Conservation (phyloP, 2,113 vertebrate genomes). For the Pitta sordida region DNA sequence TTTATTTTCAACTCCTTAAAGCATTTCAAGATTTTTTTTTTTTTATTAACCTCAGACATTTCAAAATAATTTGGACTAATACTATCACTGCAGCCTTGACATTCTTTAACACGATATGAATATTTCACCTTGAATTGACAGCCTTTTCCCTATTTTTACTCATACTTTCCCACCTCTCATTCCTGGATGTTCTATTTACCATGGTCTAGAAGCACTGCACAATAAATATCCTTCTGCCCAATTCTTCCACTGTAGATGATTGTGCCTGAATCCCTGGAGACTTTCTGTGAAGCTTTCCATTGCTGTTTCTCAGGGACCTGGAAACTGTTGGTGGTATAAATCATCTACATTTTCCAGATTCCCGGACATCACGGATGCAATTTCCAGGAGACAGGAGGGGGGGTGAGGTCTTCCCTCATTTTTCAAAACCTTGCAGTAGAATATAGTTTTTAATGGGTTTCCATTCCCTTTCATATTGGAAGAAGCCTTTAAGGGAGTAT, state of each 20-base stretch:
- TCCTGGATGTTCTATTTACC: neutral
- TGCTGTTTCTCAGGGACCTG: conserved; percentile 7
- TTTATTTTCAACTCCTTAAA: neutral
- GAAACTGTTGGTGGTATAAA: conserved; percentile 28
- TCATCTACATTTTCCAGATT: conserved; percentile 45
- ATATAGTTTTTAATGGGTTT: conserved; percentile 51
- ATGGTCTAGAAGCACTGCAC: neutral
- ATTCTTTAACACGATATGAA: neutral
- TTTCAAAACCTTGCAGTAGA: conserved; percentile 40
- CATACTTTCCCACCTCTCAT: neutral
- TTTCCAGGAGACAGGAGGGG: neutral
- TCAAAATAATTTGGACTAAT: neutral
- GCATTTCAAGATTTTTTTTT: neutral
- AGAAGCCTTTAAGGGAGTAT: neutral
- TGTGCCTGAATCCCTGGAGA: neutral
- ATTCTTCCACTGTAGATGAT: neutral
- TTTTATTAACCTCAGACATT: neutral
- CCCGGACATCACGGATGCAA: conserved; percentile 2
- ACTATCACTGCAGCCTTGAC: neutral
- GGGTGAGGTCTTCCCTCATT: conserved; percentile 8
- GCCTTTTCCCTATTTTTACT: neutral
- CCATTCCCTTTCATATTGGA: conserved; percentile 18
- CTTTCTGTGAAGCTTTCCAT: conserved; percentile 6
- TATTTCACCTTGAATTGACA: neutral
- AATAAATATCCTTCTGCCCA: neutral